phyloP scores from a whole-genome alignment of 2,888 invertebrate species.

The Sipunculus nudus region DNA sequence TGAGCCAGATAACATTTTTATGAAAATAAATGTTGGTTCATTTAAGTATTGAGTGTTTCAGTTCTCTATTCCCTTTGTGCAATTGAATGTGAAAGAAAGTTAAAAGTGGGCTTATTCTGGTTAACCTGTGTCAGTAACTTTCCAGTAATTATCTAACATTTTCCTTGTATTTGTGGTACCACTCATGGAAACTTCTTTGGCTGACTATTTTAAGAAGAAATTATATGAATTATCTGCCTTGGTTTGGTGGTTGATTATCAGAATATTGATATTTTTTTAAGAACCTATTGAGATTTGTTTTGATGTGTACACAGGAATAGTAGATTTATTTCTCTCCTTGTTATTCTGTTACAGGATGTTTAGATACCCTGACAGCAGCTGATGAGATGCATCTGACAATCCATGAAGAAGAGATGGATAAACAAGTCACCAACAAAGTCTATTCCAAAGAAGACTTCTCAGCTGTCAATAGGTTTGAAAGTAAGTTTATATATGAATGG shows the following conservation, averaged over 20 bases:
- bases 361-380: slow-evolving; percentile 87
- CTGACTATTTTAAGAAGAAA: no score
- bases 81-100: no score
- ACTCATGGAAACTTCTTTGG: no score
- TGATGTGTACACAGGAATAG: background rate
- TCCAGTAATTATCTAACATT: no score
- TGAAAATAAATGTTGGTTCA: background rate
- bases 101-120: no score
- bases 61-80: no score
- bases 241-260: no score
- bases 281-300: background rate
- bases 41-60: background rate
- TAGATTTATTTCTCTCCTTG: background rate
- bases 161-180: no score
- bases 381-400: slow-evolving; percentile 68
- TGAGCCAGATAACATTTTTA: background rate
- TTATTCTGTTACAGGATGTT: slow-evolving; percentile 69
- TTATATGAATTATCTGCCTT: no score
- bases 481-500: slow-evolving; percentile 67
- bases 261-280: no score
- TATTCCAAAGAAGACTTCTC: slow-evolving; percentile 83
- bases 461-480: slow-evolving; percentile 88
- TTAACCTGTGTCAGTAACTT: no score
- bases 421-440: slow-evolving; percentile 68
- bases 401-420: slow-evolving; percentile 61